A percentile compares a stretch with the other conserved stretches of the same genome.
These are phyloP conservation scores for Callocephalon fimbriatum DNA, from an alignment of 2,113 vertebrate genomes.

Conservation along the genomic window DNA sequence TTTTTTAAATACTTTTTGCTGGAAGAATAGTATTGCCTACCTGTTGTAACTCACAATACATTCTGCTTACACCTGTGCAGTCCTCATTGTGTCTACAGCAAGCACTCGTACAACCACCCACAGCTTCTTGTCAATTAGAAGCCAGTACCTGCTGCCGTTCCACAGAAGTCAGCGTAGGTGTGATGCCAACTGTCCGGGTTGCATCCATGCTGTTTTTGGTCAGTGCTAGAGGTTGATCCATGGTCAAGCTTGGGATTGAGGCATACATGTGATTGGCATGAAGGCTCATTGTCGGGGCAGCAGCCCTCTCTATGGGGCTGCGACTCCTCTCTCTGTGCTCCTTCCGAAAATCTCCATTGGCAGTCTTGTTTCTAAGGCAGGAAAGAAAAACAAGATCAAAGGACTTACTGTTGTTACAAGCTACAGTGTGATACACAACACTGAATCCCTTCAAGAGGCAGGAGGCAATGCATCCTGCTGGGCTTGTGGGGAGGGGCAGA, in stretches of 20 bases:
- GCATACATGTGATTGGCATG: conserved; percentile 86
- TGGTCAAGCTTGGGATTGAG: conserved; percentile 88
- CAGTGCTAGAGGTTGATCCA: conserved; percentile 97
- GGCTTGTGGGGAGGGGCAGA: background rate
- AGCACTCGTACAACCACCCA: background rate
- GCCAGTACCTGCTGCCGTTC: conserved; percentile 93
- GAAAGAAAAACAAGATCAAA: background rate
- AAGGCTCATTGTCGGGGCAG: conserved; percentile 85
- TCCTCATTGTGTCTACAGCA: background rate
- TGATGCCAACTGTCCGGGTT: conserved; percentile 76
- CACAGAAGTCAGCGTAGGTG: conserved; percentile 80
- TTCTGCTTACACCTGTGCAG: background rate
- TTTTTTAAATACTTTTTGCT: background rate
- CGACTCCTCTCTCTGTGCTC: conserved; percentile 91
- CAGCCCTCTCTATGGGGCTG: conserved; percentile 90
- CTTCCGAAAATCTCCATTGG: conserved; percentile 93
- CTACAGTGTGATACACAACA: rapidly evolving
- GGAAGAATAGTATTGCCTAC: background rate
- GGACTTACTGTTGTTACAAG: background rate
- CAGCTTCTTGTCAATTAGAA: background rate
- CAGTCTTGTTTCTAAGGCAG: conserved; percentile 85
- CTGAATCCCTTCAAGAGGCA: background rate
- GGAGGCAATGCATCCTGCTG: rapidly evolving
- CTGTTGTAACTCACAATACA: rapidly evolving
- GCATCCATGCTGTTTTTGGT: conserved; percentile 93